phyloP scores from a whole-genome alignment of 2,888 invertebrate genomes.

The Pyrocoelia pectoralis region DNA sequence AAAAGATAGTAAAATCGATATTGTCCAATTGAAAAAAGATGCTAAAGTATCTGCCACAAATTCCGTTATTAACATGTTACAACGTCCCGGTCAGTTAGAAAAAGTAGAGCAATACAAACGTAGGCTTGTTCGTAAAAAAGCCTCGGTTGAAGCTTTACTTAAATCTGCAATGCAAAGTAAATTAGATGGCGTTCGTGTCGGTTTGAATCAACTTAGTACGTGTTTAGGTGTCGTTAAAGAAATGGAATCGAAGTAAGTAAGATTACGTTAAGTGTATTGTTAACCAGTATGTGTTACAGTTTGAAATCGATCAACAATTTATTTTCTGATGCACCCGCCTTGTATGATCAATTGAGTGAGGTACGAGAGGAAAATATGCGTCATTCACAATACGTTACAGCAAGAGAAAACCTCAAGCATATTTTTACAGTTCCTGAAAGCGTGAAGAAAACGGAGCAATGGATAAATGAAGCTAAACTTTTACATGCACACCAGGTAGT shows the following conservation, averaged over 20 bases:
- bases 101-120: constrained; percentile 84
- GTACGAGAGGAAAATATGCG: constrained; percentile 92
- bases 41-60: constrained; percentile 81
- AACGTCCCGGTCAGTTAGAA: constrained; percentile 94
- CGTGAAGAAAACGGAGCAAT: constrained; percentile 91
- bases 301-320: constrained; percentile 79
- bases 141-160: constrained; percentile 91
- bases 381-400: constrained; percentile 97
- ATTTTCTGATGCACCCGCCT: constrained; percentile 78
- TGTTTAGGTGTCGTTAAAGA: constrained; percentile 87
- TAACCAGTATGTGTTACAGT: constrained; percentile 56
- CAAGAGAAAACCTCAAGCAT: constrained; percentile 97
- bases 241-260: constrained; percentile 64
- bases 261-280: background rate
- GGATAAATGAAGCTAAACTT: constrained; percentile 94
- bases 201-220: constrained; percentile 87
- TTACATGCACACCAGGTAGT: constrained; percentile 90
- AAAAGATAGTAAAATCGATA: constrained; percentile 52
- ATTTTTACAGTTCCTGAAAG: constrained; percentile 98
- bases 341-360: constrained; percentile 82
- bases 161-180: constrained; percentile 99
- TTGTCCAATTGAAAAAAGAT: constrained; percentile 79
- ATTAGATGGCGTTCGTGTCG: constrained; percentile 94
- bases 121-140: constrained; percentile 79
- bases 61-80: constrained; percentile 91